Percentiles rank a stretch among this genome's conserved stretches.
Evolutionary conservation across 2,888 invertebrate genomes (phyloP).

Genomic region (Nephrotoma appendiculata): DNA sequence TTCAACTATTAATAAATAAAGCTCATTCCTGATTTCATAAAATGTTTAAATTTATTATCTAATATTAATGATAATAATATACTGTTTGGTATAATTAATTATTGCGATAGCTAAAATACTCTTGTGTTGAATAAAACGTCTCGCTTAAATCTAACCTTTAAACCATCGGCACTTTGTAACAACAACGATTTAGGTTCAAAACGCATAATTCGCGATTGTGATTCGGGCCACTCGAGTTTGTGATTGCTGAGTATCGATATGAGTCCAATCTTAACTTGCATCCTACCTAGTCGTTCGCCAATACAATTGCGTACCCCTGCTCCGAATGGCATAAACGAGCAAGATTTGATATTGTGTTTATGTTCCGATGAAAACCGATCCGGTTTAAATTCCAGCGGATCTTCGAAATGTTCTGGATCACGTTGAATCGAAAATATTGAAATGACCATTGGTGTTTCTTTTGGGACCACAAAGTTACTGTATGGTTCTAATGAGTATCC

Average conservation of each 20-base stretch:
- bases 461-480: slow-evolving; percentile 20
- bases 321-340: slow-evolving; percentile 30
- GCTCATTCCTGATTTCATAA: too few relatives aligned
- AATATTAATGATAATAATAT: too few relatives aligned
- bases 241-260: slow-evolving; percentile 26
- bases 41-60: too few relatives aligned
- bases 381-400: slow-evolving; percentile 27
- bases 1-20: too few relatives aligned
- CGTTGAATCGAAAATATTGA: slow-evolving; percentile 26
- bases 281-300: slow-evolving; percentile 26
- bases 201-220: neutral
- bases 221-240: neutral
- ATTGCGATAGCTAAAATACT: neutral
- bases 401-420: slow-evolving; percentile 28
- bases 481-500: slow-evolving; percentile 20
- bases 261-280: slow-evolving; percentile 25
- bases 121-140: neutral
- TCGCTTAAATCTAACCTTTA: neutral
- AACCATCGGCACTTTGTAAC: neutral
- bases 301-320: slow-evolving; percentile 27
- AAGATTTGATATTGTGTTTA: slow-evolving; percentile 22
- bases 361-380: slow-evolving; percentile 29
- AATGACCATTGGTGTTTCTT: slow-evolving; percentile 26
- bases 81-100: too few relatives aligned
- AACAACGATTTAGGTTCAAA: neutral